phyloP scores from a whole-genome alignment of 2,797 vertebrate genomes.

The Acrocephalus scirpaceus region DNA sequence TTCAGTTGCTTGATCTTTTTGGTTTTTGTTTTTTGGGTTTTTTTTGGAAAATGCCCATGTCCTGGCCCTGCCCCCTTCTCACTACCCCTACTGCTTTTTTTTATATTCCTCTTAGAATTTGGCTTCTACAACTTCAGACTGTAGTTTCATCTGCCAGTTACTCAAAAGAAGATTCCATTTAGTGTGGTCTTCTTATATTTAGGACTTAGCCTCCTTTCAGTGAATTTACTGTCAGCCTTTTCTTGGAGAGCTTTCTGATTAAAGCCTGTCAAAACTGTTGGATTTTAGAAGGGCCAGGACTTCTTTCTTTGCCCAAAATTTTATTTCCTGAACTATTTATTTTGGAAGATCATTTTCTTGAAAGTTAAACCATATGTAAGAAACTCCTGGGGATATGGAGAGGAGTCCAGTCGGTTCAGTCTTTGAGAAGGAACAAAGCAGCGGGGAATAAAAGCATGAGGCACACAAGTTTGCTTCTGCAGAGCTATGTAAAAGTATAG shows the following conservation, averaged over 20 bases:
- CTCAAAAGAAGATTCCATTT: not conserved
- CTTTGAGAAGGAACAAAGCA: not conserved
- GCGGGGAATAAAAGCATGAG: not conserved
- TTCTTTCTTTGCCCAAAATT: not conserved
- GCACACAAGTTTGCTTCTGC: not conserved
- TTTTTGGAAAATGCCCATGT: not conserved
- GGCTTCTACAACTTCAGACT: not conserved
- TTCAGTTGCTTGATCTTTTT: not conserved
- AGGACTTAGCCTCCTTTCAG: not conserved
- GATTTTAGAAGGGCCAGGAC: not conserved
- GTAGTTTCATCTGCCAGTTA: not conserved
- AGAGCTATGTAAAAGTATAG: not conserved
- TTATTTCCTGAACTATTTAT: not conserved
- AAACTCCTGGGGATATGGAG: not conserved
- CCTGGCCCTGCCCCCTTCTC: accelerated
- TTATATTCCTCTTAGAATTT: not conserved
- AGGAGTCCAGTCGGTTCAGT: not conserved
- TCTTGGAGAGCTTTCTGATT: not conserved
- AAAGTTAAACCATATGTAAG: not conserved
- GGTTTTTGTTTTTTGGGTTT: not conserved
- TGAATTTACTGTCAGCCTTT: not conserved
- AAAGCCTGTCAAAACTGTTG: not conserved
- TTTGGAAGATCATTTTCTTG: not conserved
- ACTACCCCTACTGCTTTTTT: not conserved
- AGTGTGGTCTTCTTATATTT: not conserved